These are phyloP conservation scores for Crotalus viridis DNA, from an alignment of 2,113 vertebrate genomes.

Conservation along the genomic window DNA sequence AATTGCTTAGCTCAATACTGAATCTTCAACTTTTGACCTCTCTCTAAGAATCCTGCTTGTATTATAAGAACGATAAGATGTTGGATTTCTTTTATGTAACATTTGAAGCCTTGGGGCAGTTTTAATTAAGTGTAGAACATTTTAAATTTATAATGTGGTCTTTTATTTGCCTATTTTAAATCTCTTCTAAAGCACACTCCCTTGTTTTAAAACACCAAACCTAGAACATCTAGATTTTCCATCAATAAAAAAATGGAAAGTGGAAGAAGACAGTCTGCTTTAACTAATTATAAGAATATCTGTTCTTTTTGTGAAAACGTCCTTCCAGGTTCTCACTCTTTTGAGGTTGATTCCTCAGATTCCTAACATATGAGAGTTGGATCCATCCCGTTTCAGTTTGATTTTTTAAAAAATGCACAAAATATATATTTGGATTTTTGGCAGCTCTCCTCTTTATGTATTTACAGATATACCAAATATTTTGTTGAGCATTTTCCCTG, in stretches of 20 bases:
- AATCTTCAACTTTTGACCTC: constrained; percentile 64
- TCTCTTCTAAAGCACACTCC: background rate
- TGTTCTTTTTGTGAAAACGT: background rate
- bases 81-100: constrained; percentile 55
- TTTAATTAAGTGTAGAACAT: constrained; percentile 45
- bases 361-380: background rate
- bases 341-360: background rate
- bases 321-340: background rate
- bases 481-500: background rate
- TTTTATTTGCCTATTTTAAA: background rate
- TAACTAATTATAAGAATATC: background rate
- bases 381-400: background rate
- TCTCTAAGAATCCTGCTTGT: constrained; percentile 57
- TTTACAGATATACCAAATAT: background rate
- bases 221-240: background rate
- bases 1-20: constrained; percentile 25
- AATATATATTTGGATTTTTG: background rate
- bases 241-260: background rate
- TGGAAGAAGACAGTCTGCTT: background rate
- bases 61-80: constrained; percentile 63
- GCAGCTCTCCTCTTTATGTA: background rate
- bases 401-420: background rate
- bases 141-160: constrained; percentile 23
- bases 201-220: background rate
- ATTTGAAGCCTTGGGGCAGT: constrained; percentile 52